phyloP scores from a whole-genome alignment of 64 coral and sea anemone species.

The Montipora cactus region DNA sequence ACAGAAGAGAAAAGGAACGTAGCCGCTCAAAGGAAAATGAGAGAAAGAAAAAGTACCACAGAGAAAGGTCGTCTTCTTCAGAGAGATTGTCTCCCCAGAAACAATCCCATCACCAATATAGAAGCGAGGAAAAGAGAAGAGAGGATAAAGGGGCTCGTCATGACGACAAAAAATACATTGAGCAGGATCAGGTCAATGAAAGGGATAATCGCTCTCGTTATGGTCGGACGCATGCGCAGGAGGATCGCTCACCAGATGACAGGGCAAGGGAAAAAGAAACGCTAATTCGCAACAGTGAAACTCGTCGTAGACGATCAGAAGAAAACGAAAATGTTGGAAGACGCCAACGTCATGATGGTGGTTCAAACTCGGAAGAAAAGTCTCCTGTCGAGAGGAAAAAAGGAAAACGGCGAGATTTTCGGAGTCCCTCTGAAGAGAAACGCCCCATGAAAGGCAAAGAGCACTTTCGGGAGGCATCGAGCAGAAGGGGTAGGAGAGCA shows the following conservation, averaged over 20 bases:
- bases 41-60: background rate
- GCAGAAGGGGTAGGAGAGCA: background rate
- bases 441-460: background rate
- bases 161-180: background rate
- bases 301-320: background rate
- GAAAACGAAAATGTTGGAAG: background rate
- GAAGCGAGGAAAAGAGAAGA: background rate
- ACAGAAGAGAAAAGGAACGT: constrained; percentile 3
- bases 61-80: constrained; percentile 4
- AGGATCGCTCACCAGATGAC: background rate
- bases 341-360: background rate
- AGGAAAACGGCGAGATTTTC: background rate
- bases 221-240: background rate
- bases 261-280: background rate
- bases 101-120: background rate
- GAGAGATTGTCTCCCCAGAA: constrained; percentile 2
- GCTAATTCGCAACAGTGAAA: background rate
- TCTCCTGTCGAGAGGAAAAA: background rate
- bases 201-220: constrained; percentile 3
- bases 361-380: constrained; percentile 30
- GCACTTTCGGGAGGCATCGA: background rate
- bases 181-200: background rate
- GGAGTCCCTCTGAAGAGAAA: constrained; percentile 22
- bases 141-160: background rate
- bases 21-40: constrained; percentile 25